phyloP scores from a whole-genome alignment of 2,113 vertebrate genomes.

The Rana temporaria region DNA sequence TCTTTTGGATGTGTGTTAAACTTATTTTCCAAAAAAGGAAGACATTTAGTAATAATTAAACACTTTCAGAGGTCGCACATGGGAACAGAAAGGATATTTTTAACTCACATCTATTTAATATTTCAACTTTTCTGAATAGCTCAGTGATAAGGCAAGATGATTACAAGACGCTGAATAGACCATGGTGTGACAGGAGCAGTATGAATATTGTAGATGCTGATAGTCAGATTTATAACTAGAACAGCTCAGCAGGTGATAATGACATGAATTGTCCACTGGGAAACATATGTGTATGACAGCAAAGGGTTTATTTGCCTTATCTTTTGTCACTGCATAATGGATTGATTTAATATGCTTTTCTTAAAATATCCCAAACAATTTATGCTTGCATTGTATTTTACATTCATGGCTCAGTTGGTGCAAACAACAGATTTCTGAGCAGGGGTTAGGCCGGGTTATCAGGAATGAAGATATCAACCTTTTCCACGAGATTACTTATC shows the following conservation, averaged over 20 bases:
- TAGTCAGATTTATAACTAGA: background rate
- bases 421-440: too few species aligned
- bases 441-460: too few species aligned
- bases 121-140: constrained; percentile 22
- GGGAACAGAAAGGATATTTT: constrained; percentile 34
- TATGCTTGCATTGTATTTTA: too few species aligned
- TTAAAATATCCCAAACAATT: too few species aligned
- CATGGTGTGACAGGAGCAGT: constrained; percentile 2
- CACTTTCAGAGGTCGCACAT: background rate
- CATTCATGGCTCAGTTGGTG: too few species aligned
- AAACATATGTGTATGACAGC: background rate
- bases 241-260: constrained; percentile 10
- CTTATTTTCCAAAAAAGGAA: background rate
- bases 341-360: too few species aligned
- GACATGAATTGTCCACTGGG: background rate
- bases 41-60: background rate
- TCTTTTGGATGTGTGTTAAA: too few species aligned
- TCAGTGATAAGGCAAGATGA: constrained; percentile 18
- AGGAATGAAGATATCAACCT: too few species aligned
- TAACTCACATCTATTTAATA: constrained; percentile 39
- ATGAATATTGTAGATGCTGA: background rate
- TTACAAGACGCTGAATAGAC: constrained; percentile 14
- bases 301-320: too few species aligned
- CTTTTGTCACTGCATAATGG: too few species aligned
- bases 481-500: too few species aligned